Conservation (phyloP, 2,113 vertebrate species). For the Pteropus alecto region DNA sequence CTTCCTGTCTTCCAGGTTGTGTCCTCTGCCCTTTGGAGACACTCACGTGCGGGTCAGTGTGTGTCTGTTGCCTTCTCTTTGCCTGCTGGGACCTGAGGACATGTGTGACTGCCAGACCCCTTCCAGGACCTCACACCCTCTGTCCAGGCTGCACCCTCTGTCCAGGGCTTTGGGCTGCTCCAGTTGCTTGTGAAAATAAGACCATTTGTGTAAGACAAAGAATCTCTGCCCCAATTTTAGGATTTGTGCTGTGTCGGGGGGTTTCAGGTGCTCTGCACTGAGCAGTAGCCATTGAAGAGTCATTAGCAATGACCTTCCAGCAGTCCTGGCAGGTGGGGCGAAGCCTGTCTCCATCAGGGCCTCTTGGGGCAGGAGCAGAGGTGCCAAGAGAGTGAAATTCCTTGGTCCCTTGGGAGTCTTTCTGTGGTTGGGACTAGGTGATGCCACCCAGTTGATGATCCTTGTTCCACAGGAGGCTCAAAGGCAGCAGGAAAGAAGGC, state of each 20-base stretch:
- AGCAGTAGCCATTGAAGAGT: rapidly evolving
- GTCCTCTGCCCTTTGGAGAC: not conserved
- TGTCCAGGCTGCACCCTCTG: not conserved
- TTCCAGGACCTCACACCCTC: not conserved
- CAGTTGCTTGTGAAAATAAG: slow-evolving; percentile 46
- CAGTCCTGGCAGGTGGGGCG: not conserved
- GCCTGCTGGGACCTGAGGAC: not conserved
- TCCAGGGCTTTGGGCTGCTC: slow-evolving; percentile 18
- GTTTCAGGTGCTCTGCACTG: not conserved
- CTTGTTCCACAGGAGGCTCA: not conserved
- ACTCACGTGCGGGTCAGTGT: slow-evolving; percentile 19
- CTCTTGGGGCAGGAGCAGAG: not conserved
- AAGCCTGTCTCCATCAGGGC: not conserved
- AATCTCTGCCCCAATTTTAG: not conserved
- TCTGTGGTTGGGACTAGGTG: not conserved
- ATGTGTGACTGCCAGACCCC: not conserved
- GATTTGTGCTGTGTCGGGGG: not conserved
- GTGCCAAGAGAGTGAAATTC: not conserved
- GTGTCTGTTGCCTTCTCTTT: not conserved
- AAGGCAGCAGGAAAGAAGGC: not conserved
- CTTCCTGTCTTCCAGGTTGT: not conserved
- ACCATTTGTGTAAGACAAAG: slow-evolving; percentile 35
- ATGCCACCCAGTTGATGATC: not conserved
- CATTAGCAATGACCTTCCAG: rapidly evolving
- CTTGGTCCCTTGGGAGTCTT: not conserved